Conservation (phyloP, 2,113 vertebrate species). For the Panthera tigris region DNA sequence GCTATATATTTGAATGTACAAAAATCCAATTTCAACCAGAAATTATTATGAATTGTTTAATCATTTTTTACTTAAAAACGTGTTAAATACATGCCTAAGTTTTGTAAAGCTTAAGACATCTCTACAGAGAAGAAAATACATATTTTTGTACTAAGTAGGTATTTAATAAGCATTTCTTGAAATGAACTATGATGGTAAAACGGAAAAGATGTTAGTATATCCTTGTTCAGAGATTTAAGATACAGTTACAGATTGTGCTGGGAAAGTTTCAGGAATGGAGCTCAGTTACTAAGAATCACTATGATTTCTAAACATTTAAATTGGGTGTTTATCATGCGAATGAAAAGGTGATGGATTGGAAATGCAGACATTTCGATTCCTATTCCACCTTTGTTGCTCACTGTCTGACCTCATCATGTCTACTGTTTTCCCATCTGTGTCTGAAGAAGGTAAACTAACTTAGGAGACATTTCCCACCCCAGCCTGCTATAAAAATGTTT, state of each 20-base stretch:
- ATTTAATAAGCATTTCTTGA: neutral
- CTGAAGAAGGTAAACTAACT: neutral
- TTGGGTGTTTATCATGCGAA: neutral
- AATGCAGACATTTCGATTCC: neutral
- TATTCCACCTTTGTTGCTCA: neutral
- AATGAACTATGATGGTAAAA: neutral
- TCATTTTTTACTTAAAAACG: neutral
- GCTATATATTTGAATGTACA: neutral
- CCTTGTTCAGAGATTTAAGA: neutral
- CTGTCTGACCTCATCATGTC: neutral
- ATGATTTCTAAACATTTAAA: conserved; percentile 29
- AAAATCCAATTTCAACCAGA: neutral
- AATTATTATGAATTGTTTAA: neutral
- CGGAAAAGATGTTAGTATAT: neutral
- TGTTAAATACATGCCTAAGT: neutral
- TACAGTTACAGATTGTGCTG: neutral
- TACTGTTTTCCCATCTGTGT: neutral
- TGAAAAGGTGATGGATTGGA: neutral
- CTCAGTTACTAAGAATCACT: neutral
- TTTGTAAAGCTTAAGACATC: neutral
- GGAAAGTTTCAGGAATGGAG: neutral
- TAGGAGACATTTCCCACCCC: neutral
- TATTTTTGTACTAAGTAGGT: conserved; percentile 5
- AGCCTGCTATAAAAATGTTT: conserved; percentile 16
- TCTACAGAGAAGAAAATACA: neutral